Conservation (phyloP, 2,888 invertebrate genomes). For the Himalopsyche japonica region DNA sequence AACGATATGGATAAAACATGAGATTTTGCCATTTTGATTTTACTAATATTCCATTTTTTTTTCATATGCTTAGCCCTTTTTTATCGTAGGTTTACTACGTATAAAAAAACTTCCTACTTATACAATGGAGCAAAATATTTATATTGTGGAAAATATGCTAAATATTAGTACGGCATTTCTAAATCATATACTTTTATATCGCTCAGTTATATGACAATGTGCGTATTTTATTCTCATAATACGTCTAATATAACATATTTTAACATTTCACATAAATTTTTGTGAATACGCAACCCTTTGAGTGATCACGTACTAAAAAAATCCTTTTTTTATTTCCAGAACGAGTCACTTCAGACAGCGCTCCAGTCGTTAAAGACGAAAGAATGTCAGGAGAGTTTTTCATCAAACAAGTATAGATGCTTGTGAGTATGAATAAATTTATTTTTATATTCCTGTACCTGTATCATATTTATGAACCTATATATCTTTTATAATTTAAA, state of each 20-base stretch:
- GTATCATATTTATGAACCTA: background rate
- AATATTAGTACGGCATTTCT: background rate
- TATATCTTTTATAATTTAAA: too few relatives aligned
- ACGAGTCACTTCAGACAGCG: slow-evolving; percentile 68
- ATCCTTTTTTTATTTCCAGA: slow-evolving; percentile 52
- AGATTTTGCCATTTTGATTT: too few relatives aligned
- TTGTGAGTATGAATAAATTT: slow-evolving; percentile 56
- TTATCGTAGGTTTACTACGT: too few relatives aligned
- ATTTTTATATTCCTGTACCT: background rate
- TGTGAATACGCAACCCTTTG: background rate
- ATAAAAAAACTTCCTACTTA: too few relatives aligned
- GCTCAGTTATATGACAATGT: background rate
- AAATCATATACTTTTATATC: background rate
- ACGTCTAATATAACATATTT: background rate
- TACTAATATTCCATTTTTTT: too few relatives aligned
- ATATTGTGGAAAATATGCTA: too few relatives aligned
- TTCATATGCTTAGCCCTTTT: too few relatives aligned
- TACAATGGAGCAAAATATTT: too few relatives aligned
- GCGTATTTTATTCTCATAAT: background rate
- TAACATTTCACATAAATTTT: background rate
- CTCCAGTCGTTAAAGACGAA: slow-evolving; percentile 67
- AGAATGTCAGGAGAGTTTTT: slow-evolving; percentile 55
- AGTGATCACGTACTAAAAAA: background rate
- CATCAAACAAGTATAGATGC: slow-evolving; percentile 61
- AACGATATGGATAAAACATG: too few relatives aligned